These are phyloP conservation scores for Osmoderma eremita DNA, from an alignment of 2,888 invertebrate genomes.

Conservation along the genomic window DNA sequence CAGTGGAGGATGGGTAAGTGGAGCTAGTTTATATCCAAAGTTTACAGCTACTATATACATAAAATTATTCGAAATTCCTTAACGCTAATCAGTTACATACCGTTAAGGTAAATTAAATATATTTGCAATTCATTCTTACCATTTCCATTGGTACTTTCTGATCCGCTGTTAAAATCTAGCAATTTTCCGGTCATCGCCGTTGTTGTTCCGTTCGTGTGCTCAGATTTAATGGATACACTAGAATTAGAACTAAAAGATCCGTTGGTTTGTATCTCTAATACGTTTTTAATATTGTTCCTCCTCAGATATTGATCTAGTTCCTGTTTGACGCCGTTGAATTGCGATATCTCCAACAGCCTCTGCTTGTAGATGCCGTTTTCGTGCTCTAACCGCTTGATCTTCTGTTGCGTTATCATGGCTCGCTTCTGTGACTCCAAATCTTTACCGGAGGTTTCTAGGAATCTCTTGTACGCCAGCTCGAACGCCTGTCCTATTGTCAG, in stretches of 20 bases:
- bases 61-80: too few species aligned
- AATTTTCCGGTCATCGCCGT: conserved; percentile 50
- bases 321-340: conserved; percentile 65
- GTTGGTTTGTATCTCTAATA: conserved; percentile 62
- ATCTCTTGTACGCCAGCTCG: conserved; percentile 95
- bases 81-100: too few species aligned
- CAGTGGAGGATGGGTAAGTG: too few species aligned
- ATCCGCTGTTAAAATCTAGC: conserved; percentile 56
- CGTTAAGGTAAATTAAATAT: conserved; percentile 12
- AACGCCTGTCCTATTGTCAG: conserved; percentile 98
- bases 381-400: conserved; percentile 86
- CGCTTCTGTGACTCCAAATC: conserved; percentile 87
- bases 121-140: conserved; percentile 49
- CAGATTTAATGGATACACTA: conserved; percentile 41
- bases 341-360: conserved; percentile 76
- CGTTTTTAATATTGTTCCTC: conserved; percentile 66
- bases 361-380: conserved; percentile 86
- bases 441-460: conserved; percentile 90
- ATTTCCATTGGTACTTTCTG: conserved; percentile 56
- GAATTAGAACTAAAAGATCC: conserved; percentile 42
- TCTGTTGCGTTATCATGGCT: conserved; percentile 80
- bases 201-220: conserved; percentile 48
- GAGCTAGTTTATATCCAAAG: too few species aligned
- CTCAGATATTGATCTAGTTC: conserved; percentile 67
- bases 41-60: too few species aligned